These are phyloP conservation scores for Dipodomys ordii DNA, from an alignment of 2,113 vertebrate species.

Conservation along the genomic window DNA sequence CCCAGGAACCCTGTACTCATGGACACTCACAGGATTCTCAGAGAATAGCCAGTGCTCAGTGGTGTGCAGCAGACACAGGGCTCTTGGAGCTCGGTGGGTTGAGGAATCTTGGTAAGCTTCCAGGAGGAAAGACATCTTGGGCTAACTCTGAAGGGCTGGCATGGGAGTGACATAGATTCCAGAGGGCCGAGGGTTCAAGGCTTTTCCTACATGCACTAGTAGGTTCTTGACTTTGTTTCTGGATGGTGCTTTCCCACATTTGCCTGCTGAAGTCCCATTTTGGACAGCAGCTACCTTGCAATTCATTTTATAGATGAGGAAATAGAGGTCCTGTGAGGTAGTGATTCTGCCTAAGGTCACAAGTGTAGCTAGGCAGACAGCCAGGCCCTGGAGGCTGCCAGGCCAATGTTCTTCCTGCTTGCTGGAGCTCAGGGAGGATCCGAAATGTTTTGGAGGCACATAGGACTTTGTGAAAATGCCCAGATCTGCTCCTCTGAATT, in stretches of 20 bases:
- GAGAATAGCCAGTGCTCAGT: neutral
- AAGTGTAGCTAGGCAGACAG: neutral
- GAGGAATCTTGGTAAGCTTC: neutral
- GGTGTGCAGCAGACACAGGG: neutral
- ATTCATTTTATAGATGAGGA: neutral
- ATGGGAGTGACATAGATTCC: neutral
- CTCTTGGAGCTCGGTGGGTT: neutral
- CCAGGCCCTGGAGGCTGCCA: neutral
- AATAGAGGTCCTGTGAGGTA: neutral
- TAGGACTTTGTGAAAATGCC: neutral
- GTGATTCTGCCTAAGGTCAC: neutral
- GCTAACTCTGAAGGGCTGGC: neutral
- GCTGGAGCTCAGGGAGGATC: conserved; percentile 11
- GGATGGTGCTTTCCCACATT: neutral
- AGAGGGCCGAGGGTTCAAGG: neutral
- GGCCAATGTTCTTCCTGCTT: neutral
- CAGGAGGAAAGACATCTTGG: neutral
- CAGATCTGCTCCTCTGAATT: neutral
- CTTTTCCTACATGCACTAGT: neutral
- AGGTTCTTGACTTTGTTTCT: neutral
- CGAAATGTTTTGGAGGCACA: neutral
- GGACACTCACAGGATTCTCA: accelerated
- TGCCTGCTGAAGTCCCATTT: neutral
- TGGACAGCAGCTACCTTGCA: neutral
- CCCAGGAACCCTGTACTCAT: neutral